These are phyloP conservation scores for Pyrrhosoma nymphula DNA, from an alignment of 2,888 invertebrate genomes.

Conservation along the genomic window DNA sequence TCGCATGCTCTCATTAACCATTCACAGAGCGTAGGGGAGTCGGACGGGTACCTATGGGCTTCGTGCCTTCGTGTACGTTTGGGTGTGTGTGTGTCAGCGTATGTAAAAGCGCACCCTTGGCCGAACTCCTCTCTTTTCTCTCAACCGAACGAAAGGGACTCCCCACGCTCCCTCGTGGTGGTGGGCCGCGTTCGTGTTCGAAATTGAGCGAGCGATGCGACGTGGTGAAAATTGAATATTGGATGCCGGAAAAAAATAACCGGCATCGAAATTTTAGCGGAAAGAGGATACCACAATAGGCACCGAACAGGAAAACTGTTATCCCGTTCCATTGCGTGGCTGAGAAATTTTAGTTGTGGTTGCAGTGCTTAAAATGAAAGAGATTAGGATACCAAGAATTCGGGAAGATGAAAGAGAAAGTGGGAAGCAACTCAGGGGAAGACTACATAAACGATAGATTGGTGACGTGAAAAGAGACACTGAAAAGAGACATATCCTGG, in stretches of 20 bases:
- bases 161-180: neutral
- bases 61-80: neutral
- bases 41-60: slow-evolving; percentile 43
- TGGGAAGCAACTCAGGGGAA: no score
- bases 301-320: no score
- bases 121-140: neutral
- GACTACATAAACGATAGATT: no score
- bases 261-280: no score
- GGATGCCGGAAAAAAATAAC: neutral
- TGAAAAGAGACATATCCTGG: no score
- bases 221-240: neutral
- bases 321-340: no score
- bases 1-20: slow-evolving; percentile 57
- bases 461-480: no score
- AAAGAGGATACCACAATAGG: no score
- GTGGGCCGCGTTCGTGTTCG: neutral
- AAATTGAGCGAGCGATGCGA: neutral
- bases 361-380: no score
- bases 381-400: no score
- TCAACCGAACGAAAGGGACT: neutral
- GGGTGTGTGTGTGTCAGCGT: neutral
- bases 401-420: no score
- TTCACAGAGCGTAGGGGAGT: slow-evolving; percentile 53
- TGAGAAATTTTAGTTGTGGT: no score
- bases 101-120: slow-evolving; percentile 49